Evolutionary conservation across 2,113 vertebrate species (phyloP), one percentile per base, ranked within the genome.

Genomic region (Gopherus flavomarginatus): DNA sequence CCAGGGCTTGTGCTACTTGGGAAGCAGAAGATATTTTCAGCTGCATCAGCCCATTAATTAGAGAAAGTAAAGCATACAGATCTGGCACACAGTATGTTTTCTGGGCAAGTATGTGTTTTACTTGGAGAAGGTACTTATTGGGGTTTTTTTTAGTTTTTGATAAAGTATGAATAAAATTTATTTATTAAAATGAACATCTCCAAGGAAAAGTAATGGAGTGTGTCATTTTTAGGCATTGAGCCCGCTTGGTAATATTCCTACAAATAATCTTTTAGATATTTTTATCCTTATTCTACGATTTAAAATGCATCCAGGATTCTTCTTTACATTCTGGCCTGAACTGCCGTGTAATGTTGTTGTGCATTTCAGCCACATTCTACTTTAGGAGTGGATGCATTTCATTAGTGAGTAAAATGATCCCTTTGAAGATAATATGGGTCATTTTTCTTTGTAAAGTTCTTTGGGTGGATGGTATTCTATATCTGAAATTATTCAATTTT

Each of bases 21-120:
- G 88, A 96, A 91, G 77, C 75, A 84, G 84, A 16, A 14, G 44
- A 56, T 54, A 89, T 83, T 85, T 91, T 92, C 85, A 93, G 81
- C 79, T 96, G 89, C 86, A 95, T 84, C 88, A 65, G 85, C 31
- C 59, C 29, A 42, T 65, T 87, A 78, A 81, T 82, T 92, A 81
- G 91, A 95, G 69, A 91, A 90, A 62, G 24, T 72, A 89, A 82
- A n/a, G 16, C 16, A 12, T 19, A 29, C 0, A 1, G 52, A 91
- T 95, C 86, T 87, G 89, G 44, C 50, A 44, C 1, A 0, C 9
- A 29, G 5, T 80, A 49, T 6, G 86, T 24, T 11, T 44, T 77
- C 52, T 47, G 81, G 85, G 44, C 31, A 38, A 83, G 62, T n/a
- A 54, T 31, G 44, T 65, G 19, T 79, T 87, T 85, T 31, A 85